phyloP scores from a whole-genome alignment of 2,797 vertebrate genomes.

The Hephaestus fuliginosus region DNA sequence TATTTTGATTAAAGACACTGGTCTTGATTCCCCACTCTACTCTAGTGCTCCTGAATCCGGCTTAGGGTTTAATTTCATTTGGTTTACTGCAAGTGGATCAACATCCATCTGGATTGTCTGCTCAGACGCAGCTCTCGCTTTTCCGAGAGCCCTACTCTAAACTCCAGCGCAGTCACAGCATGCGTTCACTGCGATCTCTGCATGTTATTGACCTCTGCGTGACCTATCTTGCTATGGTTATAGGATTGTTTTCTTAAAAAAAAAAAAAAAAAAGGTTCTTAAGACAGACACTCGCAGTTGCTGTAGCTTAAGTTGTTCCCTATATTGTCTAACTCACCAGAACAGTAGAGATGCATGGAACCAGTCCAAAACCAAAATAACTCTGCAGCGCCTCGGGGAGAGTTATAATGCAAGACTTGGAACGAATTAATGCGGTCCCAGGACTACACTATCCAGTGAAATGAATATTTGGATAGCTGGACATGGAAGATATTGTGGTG shows the following conservation, averaged over 20 bases:
- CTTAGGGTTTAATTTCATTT: conserved; percentile 77
- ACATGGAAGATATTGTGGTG: conserved; percentile 66
- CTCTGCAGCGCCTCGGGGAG: conserved; percentile 49
- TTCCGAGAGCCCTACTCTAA: conserved; percentile 37
- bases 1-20: conserved; percentile 84
- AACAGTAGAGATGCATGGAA: conserved; percentile 65
- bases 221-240: conserved; percentile 23
- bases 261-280: conserved; percentile 9
- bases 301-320: conserved; percentile 56
- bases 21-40: conserved; percentile 67
- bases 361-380: conserved; percentile 71
- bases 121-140: conserved; percentile 58
- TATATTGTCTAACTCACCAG: conserved; percentile 60
- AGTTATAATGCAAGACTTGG: conserved; percentile 59
- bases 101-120: conserved; percentile 78
- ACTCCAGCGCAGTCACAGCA: conserved; percentile 37
- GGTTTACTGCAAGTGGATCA: conserved; percentile 78
- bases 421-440: conserved; percentile 64
- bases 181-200: conserved; percentile 41
- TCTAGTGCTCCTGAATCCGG: conserved; percentile 66
- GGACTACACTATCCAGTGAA: conserved; percentile 66
- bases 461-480: conserved; percentile 69
- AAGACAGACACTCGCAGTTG: conserved; percentile 26
- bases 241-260: conserved; percentile 20
- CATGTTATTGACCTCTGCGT: conserved; percentile 39